Percentiles rank a stretch among this genome's conserved stretches.
These are phyloP conservation scores for Pollenia amentaria DNA, from an alignment of 2,888 invertebrate species.

Conservation along the genomic window DNA sequence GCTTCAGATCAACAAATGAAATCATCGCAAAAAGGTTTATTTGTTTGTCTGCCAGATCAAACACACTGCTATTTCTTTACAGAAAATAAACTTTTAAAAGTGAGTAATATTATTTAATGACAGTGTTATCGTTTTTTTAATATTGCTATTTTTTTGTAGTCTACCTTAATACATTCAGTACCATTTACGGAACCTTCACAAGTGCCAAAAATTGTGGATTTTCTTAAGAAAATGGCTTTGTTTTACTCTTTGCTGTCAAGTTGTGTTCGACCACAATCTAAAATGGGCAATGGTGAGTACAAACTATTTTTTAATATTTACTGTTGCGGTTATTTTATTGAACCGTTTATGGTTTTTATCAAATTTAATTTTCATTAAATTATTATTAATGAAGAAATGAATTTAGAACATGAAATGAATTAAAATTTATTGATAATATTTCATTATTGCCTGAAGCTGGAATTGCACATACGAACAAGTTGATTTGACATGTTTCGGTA, in stretches of 20 bases:
- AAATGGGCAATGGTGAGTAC: slow-evolving; percentile 87
- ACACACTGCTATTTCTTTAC: slow-evolving; percentile 97
- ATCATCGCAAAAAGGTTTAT: slow-evolving; percentile 91
- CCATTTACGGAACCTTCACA: slow-evolving; percentile 97
- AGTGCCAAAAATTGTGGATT: slow-evolving; percentile 93
- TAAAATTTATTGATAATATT: no score
- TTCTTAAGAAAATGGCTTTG: slow-evolving; percentile 94
- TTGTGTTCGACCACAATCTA: slow-evolving; percentile 93
- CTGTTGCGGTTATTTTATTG: neutral
- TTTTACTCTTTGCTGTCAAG: slow-evolving; percentile 95
- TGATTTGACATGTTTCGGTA: no score
- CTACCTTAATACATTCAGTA: slow-evolving; percentile 86
- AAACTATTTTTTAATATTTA: neutral
- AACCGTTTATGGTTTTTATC: neutral
- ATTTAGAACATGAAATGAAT: no score
- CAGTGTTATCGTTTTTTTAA: neutral
- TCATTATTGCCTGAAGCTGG: no score
- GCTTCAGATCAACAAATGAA: slow-evolving; percentile 90
- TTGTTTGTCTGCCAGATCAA: slow-evolving; percentile 96
- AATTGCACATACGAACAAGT: no score
- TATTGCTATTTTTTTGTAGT: slow-evolving; percentile 75
- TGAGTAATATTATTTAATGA: slow-evolving; percentile 81
- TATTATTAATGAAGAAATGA: no score
- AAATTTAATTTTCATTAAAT: neutral
- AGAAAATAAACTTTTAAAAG: slow-evolving; percentile 90